Percentiles rank a stretch among this genome's conserved stretches.
Conservation (phyloP, 1,140 invertebrate species). For the Heliconius congener region DNA sequence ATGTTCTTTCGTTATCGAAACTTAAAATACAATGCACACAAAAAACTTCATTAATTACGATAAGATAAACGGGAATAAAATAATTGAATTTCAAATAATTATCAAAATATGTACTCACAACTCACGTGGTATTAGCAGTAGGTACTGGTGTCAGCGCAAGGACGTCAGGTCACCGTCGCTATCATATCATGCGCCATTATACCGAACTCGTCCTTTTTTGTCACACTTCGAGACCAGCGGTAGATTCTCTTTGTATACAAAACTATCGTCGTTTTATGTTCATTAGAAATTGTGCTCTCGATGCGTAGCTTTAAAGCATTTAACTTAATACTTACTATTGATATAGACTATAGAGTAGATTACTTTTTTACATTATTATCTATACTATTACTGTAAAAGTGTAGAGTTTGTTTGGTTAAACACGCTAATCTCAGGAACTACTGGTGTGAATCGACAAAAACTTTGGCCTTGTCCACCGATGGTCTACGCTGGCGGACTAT, state of each 20-base stretch:
- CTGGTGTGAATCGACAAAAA: too few species aligned
- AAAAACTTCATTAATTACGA: background rate
- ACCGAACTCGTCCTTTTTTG: slow-evolving; percentile 42
- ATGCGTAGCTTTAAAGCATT: background rate
- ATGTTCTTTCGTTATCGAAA: background rate
- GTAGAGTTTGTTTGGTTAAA: too few species aligned
- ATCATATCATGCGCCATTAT: slow-evolving; percentile 35
- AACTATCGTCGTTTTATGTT: background rate
- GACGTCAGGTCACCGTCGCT: slow-evolving; percentile 49
- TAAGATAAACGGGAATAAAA: background rate
- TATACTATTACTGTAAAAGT: too few species aligned
- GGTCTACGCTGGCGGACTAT: too few species aligned
- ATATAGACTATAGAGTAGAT: too few species aligned
- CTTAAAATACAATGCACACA: background rate
- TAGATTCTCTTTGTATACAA: background rate
- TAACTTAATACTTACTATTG: background rate
- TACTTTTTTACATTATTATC: too few species aligned
- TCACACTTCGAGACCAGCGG: slow-evolving; percentile 38
- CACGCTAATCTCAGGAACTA: too few species aligned
- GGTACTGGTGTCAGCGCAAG: slow-evolving; percentile 47
- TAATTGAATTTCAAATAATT: background rate
- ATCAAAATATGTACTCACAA: background rate
- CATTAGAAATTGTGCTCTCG: background rate
- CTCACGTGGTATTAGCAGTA: slow-evolving; percentile 22
- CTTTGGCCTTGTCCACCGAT: too few species aligned